phyloP scores from a whole-genome alignment of 1,140 invertebrate species.

The Macrosteles quadrilineatus region DNA sequence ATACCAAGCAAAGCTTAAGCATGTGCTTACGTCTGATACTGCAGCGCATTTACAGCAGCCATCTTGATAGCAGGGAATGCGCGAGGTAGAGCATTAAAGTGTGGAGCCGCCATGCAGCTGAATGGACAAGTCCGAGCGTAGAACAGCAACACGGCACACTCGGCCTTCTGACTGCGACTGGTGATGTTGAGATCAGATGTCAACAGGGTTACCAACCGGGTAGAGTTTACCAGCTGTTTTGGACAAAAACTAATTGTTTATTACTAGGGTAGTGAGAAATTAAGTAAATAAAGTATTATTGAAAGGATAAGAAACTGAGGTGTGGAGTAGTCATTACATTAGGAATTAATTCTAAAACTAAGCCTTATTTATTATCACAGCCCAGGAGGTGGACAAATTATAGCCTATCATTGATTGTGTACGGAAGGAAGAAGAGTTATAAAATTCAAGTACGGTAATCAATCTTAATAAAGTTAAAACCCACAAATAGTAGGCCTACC shows the following conservation, averaged over 20 bases:
- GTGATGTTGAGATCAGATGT: conserved; percentile 55
- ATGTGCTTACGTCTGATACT: conserved; percentile 69
- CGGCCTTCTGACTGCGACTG: conserved; percentile 56
- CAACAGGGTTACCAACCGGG: conserved; percentile 56
- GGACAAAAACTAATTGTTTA: conserved; percentile 10
- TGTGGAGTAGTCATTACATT: neutral
- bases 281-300: neutral
- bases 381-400: neutral
- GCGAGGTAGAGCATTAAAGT: conserved; percentile 85
- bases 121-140: conserved; percentile 89
- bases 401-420: neutral
- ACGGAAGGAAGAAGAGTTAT: too few relatives aligned
- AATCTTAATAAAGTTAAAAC: too few relatives aligned
- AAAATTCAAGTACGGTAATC: too few relatives aligned
- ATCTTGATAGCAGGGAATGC: conserved; percentile 85
- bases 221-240: conserved; percentile 59
- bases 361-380: neutral
- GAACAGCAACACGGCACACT: conserved; percentile 84
- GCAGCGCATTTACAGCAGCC: conserved; percentile 86
- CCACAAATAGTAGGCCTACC: too few relatives aligned
- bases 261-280: neutral
- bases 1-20: too few relatives aligned
- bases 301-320: neutral
- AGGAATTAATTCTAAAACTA: neutral
- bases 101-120: conserved; percentile 83